phyloP scores from a whole-genome alignment of 2,797 vertebrate genomes.

The Lepilemur ruficaudatus region DNA sequence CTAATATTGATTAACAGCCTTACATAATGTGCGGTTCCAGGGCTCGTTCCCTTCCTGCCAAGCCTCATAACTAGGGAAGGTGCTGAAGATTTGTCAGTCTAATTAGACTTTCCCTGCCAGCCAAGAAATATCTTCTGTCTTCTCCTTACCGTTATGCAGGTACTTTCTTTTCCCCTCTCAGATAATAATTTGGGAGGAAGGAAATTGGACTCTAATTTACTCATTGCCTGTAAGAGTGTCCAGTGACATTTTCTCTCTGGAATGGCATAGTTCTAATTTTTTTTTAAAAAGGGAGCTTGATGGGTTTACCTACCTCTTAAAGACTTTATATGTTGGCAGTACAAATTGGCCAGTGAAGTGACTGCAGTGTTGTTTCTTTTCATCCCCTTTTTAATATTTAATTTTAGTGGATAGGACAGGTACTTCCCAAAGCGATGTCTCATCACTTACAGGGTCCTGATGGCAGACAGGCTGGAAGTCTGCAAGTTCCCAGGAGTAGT shows the following conservation, averaged over 20 bases:
- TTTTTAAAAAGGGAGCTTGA: slow-evolving; percentile 30
- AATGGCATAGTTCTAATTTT: slow-evolving; percentile 63
- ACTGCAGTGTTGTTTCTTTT: not conserved
- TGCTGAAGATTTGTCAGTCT: slow-evolving; percentile 84
- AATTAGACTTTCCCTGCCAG: slow-evolving; percentile 84
- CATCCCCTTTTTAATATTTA: not conserved
- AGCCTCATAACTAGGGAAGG: slow-evolving; percentile 79
- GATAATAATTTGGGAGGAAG: slow-evolving; percentile 77
- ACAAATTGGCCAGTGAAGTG: slow-evolving; percentile 26
- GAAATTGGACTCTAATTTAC: slow-evolving; percentile 82
- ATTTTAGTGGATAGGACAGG: not conserved
- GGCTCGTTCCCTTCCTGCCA: slow-evolving; percentile 78
- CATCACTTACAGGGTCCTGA: not conserved
- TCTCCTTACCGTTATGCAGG: slow-evolving; percentile 69
- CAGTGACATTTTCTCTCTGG: slow-evolving; percentile 76
- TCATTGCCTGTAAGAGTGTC: slow-evolving; percentile 76
- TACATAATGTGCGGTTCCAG: slow-evolving; percentile 74
- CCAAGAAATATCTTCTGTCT: slow-evolving; percentile 81
- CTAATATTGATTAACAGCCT: slow-evolving; percentile 85
- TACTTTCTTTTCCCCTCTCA: slow-evolving; percentile 75
- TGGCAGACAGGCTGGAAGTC: not conserved
- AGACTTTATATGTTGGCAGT: slow-evolving; percentile 43
- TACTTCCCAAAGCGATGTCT: not conserved
- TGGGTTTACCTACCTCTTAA: slow-evolving; percentile 55
- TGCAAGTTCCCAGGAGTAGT: not conserved